Evolutionary conservation across 2,113 vertebrate species (phyloP).

Genomic region (Mobula birostris): DNA sequence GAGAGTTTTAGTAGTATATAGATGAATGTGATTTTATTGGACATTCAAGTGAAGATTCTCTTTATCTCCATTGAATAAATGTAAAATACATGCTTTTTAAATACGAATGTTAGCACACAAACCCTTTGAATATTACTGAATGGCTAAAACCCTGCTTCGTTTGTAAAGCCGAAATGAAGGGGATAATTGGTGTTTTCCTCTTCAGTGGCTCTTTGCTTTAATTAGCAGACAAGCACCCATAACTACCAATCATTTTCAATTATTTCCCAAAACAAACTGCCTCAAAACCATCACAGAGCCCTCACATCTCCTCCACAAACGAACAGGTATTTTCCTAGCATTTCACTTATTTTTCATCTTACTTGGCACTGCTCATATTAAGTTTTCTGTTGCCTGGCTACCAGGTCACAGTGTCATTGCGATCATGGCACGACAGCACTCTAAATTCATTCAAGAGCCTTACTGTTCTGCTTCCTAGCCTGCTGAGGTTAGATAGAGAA

Average conservation of each 20-base stretch:
- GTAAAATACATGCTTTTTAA: not conserved
- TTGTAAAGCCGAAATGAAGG: not conserved
- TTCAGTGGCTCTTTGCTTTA: not conserved
- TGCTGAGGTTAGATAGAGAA: constrained; percentile 42
- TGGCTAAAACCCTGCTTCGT: not conserved
- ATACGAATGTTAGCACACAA: not conserved
- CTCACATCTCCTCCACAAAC: constrained; percentile 36
- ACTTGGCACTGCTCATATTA: constrained; percentile 48
- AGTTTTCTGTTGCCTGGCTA: constrained; percentile 58
- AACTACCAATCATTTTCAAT: constrained; percentile 15
- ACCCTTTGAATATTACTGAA: not conserved
- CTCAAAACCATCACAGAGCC: constrained; percentile 41
- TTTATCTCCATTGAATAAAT: not conserved
- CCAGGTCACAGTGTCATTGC: constrained; percentile 45
- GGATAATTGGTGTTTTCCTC: not conserved
- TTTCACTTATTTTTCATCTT: constrained; percentile 49
- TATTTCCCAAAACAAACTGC: not conserved
- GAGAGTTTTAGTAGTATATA: too few species aligned
- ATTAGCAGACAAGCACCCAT: not conserved
- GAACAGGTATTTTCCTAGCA: constrained; percentile 43
- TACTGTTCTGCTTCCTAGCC: not conserved
- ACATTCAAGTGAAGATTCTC: not conserved
- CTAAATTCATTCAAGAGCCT: constrained; percentile 14
- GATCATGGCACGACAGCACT: not conserved
- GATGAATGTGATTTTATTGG: not conserved